phyloP scores from a whole-genome alignment of 2,113 vertebrate genomes.

The Cochlearius cochlearius region DNA sequence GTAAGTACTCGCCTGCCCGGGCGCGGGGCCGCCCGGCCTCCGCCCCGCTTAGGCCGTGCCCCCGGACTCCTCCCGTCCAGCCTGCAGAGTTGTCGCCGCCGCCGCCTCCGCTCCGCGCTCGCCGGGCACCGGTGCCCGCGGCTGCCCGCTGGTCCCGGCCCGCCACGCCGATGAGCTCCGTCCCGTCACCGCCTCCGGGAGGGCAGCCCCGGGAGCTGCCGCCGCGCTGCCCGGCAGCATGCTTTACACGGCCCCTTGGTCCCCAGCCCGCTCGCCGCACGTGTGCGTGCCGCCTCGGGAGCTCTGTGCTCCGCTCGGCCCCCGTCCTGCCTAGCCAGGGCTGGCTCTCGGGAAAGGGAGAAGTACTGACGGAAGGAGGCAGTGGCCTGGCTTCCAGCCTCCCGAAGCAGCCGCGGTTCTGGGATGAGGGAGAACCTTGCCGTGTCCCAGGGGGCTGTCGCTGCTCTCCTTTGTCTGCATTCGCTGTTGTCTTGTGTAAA shows the following conservation, averaged over 20 bases:
- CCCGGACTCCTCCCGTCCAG: neutral
- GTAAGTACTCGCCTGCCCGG: neutral
- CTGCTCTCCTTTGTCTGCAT: neutral
- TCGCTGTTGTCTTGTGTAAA: neutral
- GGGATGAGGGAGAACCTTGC: neutral
- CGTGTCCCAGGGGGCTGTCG: neutral
- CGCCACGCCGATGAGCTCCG: neutral
- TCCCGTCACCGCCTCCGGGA: neutral
- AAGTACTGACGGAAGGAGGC: neutral
- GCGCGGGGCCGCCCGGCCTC: neutral
- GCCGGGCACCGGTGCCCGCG: neutral
- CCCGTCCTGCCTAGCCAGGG: neutral
- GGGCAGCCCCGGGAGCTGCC: neutral
- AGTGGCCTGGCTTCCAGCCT: neutral
- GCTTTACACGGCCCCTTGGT: neutral
- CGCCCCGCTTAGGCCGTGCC: neutral
- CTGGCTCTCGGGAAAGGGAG: neutral
- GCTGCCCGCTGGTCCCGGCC: neutral
- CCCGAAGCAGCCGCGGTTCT: neutral
- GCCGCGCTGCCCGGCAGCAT: neutral
- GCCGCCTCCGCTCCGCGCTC: neutral
- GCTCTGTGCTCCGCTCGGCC: neutral
- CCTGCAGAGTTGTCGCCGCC: neutral
- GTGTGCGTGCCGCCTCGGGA: neutral
- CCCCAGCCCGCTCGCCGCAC: neutral